Base-by-base conservation (phyloP, 2,888 invertebrate species). In the Megalurothrips usitatus region DNA sequence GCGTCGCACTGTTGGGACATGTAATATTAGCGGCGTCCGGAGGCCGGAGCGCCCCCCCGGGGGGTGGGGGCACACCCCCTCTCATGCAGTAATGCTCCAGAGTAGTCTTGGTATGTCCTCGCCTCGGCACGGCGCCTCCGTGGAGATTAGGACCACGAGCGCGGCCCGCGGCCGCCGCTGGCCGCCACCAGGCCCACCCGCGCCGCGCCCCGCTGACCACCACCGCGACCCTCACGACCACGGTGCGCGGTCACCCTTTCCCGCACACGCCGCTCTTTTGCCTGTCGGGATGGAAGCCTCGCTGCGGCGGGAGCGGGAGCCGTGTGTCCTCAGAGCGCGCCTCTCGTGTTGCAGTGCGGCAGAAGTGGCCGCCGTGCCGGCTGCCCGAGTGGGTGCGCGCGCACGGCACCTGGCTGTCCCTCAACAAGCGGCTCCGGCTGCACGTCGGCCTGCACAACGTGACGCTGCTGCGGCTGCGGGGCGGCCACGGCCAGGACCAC, bases 331-430 rank as follows among this genome's bases (percentile, higher is more conserved):
- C 52, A n/a, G n/a, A n/a, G n/a, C 17, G 52, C 52, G 14, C 9
- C 49, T n/a, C 58, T 63, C 19, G 14, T 19, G n/a, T 23, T 75
- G 3, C 68, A 75, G 68, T 75, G 23, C 68, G 68, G 11, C 68
- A 75, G 68, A 9, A 26, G 68, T 75, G 68, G 68, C 68, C 68
- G 68, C 26, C 68, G 11, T 75, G 68, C 68, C 68, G 68, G 23
- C 68, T 75, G 68, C 68, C 68, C 68, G 68, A 75, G 26, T 75
- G 68, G 68, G 23, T 75, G 68, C 68, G 68, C 68, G 68, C 68
- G 68, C 68, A 75, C 68, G 23, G 23, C 26, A 26, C 68, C 68
- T 75, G 68, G 68, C 23, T 12, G 68, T 75, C 68, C 26, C 68
- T 75, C 68, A 75, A 75, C 68, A 75, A 75, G 68, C 68, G 23